phyloP scores from a whole-genome alignment of 2,888 invertebrate genomes.

The Meiosimyza platycephala region DNA sequence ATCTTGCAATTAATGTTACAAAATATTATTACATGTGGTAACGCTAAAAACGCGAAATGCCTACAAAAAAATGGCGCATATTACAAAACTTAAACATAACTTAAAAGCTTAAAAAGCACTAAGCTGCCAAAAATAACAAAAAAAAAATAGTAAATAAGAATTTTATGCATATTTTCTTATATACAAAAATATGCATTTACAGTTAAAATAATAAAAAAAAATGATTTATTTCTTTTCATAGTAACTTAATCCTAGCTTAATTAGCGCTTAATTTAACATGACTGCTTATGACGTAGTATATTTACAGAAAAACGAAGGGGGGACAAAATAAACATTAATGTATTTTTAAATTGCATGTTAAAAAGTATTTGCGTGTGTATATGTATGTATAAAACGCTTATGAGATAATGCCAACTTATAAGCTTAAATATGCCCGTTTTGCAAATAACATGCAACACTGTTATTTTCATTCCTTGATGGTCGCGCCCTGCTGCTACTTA shows the following conservation, averaged over 20 bases:
- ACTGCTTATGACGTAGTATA: conserved; percentile 5
- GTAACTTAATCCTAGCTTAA: no score
- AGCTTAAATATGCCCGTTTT: not conserved
- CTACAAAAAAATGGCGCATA: no score
- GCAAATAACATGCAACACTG: not conserved
- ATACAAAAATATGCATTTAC: not conserved
- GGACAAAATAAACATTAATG: not conserved
- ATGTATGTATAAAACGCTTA: not conserved
- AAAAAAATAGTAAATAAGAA: not conserved
- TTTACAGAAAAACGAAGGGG: conserved; percentile 5
- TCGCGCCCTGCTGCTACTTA: conserved; percentile 43
- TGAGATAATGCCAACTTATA: conserved; percentile 15
- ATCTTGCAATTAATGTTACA: no score
- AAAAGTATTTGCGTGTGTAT: not conserved
- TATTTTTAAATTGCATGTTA: not conserved
- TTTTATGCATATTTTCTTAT: not conserved
- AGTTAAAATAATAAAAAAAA: not conserved
- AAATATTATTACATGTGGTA: no score
- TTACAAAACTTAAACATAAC: no score
- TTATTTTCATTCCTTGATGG: not conserved
- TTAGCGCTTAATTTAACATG: not conserved
- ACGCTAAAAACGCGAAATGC: no score
- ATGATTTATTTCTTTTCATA: not conserved
- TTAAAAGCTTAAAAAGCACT: not conserved
- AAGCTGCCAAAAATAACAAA: not conserved